Percentiles rank a stretch among this genome's conserved stretches.
phyloP scores from a whole-genome alignment of 2,113 vertebrate genomes.

The Sphyrna mokarran region DNA sequence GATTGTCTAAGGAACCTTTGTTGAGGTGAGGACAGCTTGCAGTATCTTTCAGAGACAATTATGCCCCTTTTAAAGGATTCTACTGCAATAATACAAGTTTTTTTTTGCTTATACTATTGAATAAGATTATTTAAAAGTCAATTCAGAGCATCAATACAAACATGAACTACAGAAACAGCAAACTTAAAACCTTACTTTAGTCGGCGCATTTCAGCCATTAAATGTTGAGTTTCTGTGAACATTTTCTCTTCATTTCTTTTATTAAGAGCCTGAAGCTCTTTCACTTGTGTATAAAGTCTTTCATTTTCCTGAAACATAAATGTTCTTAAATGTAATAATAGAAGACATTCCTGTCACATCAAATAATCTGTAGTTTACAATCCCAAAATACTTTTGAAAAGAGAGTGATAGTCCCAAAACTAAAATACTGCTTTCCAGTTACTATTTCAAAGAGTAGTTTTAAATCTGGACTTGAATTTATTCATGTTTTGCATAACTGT shows the following conservation, averaged over 20 bases:
- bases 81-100: background rate
- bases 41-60: background rate
- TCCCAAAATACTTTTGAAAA: background rate
- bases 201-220: conserved; percentile 64
- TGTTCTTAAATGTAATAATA: background rate
- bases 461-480: background rate
- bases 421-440: background rate
- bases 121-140: background rate
- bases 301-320: conserved; percentile 74
- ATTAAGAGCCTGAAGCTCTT: conserved; percentile 69
- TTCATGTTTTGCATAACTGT: too few relatives aligned
- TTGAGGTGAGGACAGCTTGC: background rate
- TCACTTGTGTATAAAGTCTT: conserved; percentile 76
- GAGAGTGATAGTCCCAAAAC: background rate
- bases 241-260: conserved; percentile 78
- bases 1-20: too few relatives aligned
- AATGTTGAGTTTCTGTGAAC: conserved; percentile 80
- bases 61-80: background rate
- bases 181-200: conserved; percentile 60
- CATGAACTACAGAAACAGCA: background rate
- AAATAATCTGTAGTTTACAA: background rate
- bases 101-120: background rate
- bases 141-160: background rate
- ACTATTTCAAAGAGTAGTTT: background rate
- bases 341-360: background rate